Base-by-base conservation (phyloP, 2,888 invertebrate species). In the Tanypteryx hageni region DNA sequence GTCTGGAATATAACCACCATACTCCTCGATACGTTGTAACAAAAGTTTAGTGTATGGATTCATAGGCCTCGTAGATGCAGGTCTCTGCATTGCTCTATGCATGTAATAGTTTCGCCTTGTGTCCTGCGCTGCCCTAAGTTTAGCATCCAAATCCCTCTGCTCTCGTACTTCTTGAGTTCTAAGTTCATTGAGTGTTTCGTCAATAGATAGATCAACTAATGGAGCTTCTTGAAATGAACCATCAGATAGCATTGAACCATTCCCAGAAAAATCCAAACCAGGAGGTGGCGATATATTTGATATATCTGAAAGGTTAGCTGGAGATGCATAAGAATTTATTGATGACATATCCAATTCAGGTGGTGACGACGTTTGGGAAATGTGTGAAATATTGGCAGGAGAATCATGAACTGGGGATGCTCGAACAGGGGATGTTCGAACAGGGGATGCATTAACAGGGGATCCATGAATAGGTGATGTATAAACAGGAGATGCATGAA, bases 21-120 rank as follows among this genome's bases (percentile, higher is more conserved):
- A 86, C 18, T 86, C 61, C 18, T 86, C 86, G 11, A 86, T 2
- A 3, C 86, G 86, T 86, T 61, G 31, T n/a, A 86, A 31, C 18
- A 86, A 27, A 0, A 86, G 14, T 13, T 31, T 27, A 9, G 7
- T 61, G 86, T 86, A 31, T 18, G 22, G n/a, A 22, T 61, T 86
- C 61, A 5, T 10, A 31, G 61, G 0, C 27, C 10, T 27, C 57
- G 83, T 10, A 27, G 83, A 83, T 61, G 59, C 27, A 57, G 22
- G 31, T 31, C 7, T 64, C 9, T 31, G 59, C 61, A 31, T 14
- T 13, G 61, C 27, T 31, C 31, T 59, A 5, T 86, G 86, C 16
- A 86, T 82, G 44, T 82, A 86, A 86, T 86, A 86, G 59, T 31
- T 86, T 31, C 86, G 86, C 31, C 86, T 86, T 10, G 61, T 59